Conservation (phyloP, 2,113 vertebrate species). For the Grammomys dolichurus region DNA sequence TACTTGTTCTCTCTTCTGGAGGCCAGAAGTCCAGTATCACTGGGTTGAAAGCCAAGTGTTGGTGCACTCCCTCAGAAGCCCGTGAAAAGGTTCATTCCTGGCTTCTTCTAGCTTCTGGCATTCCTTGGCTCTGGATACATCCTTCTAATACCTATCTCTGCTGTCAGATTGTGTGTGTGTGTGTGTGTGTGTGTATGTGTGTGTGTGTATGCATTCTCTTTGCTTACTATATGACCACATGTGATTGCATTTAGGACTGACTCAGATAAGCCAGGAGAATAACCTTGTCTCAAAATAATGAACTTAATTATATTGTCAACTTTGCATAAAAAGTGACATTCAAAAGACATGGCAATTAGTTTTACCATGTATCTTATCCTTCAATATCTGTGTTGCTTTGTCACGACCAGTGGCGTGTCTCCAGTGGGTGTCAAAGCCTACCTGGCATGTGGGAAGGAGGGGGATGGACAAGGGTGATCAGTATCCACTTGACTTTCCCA, state of each 20-base stretch:
- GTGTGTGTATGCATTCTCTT: not conserved
- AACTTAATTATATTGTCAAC: not conserved
- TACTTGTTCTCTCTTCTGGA: not conserved
- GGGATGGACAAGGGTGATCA: not conserved
- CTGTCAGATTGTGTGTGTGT: not conserved
- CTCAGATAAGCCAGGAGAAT: not conserved
- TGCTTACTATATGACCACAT: not conserved
- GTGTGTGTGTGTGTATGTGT: not conserved
- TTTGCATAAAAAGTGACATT: not conserved
- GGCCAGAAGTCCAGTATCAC: not conserved
- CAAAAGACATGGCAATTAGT: not conserved
- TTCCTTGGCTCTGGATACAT: not conserved
- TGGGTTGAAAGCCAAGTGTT: not conserved
- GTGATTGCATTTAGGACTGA: not conserved
- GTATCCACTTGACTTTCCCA: not conserved
- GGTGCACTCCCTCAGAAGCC: not conserved
- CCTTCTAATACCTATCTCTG: not conserved
- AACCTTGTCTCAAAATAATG: not conserved
- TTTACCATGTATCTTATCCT: too few species aligned
- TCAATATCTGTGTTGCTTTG: not conserved
- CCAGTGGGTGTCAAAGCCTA: not conserved
- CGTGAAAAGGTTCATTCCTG: not conserved
- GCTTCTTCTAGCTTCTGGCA: not conserved
- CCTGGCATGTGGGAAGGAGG: not conserved
- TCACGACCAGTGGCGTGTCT: not conserved